Base-by-base conservation (phyloP, 2,888 invertebrate species). In the Oxyteleia sp. region DNA sequence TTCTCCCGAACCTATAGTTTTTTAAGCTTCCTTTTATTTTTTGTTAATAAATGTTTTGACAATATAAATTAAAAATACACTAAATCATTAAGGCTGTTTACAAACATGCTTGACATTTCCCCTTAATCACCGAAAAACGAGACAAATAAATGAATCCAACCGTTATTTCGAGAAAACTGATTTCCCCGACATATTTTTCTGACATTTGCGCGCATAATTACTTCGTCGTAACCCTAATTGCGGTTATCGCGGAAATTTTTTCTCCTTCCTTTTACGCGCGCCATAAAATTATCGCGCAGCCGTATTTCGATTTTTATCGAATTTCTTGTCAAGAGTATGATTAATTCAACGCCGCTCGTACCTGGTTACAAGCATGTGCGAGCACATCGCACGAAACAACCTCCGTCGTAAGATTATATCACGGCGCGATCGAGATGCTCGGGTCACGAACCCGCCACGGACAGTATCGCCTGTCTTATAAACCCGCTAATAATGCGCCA, bases 391-490 rank as follows among this genome's bases (percentile, higher is more conserved):
- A 45, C 45, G 63, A 41, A 68, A 68, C 41, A 69, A 55, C 53
- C 29, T 68, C 55, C 59, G 45, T 64, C 23, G 57, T 59, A 47
- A 80, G 71, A 72, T 72, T 13, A 57, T 79, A 64, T 71, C 79
- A 45, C 63, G 41, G 45, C 55, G 71, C 71, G 71, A 79, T 71
- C 79, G 78, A 55, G 69, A 71, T 59, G 57, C 64, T 41, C 57
- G 64, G 79, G 64, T 79, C 79, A 79, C 59, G 69, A 79, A 64
- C 71, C 63, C 53, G 53, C 20, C 49, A 49, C 55, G 61, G 59
- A 78, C 61, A 69, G 47, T 55, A 69, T 61, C 61, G 61, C 53
- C 59, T 68, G 63, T 59, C 55, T 69, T 57, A 57, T 10, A 15
- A 38, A 16, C 57, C 13, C 32, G 16, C 32, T 57, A 57, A 38